Evolutionary conservation across 2,797 vertebrate genomes (phyloP), one percentile per base, ranked within the genome.

Genomic region (Melanotaenia maccullochi): DNA sequence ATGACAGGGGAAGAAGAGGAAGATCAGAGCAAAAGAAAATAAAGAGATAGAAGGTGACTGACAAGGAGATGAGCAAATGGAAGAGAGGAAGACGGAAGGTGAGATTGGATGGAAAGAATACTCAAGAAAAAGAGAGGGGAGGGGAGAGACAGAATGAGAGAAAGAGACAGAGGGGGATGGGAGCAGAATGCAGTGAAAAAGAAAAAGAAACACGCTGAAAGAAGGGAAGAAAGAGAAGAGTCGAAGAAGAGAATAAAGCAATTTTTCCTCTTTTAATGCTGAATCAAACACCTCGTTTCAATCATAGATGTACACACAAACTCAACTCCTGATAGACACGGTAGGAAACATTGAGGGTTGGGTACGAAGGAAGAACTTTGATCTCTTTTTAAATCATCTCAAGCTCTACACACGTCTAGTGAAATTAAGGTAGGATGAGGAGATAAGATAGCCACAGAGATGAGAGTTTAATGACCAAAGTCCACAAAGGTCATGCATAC

Each of bases 181-280:
- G 85, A 86, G 85, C 85, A 87, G 85, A 91, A 92, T 90, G 90
- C 87, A 73, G 90, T 91, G 91, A 84, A 90, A 89, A 87, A 87
- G 22, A 70, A 79, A 65, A 84, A 85, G 72, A 77, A 81, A 84
- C 78, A 76, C 57, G 66, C 87, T 58, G 75, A 71, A 85, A 66
- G 80, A 74, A 79, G 73, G 77, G 75, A 87, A 55, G 73, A 60
- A 71, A 80, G 51, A 35, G 57, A 82, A 75, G 66, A 78, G 65
- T 71, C 52, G 60, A 73, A 28, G 35, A 56, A 75, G 24, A 64
- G n/a, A 54, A 78, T 55, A 35, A 65, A 85, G 68, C 60, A 73
- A 24, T 16, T 32, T 42, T 35, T 47, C 44, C n/a, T 9, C 22
- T 60, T 30, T 52, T 72, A 76, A 60, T 28, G 30, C 65, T 60